Evolutionary conservation across 2,113 vertebrate genomes (phyloP).

Genomic region (Rhinopithecus roxellana): DNA sequence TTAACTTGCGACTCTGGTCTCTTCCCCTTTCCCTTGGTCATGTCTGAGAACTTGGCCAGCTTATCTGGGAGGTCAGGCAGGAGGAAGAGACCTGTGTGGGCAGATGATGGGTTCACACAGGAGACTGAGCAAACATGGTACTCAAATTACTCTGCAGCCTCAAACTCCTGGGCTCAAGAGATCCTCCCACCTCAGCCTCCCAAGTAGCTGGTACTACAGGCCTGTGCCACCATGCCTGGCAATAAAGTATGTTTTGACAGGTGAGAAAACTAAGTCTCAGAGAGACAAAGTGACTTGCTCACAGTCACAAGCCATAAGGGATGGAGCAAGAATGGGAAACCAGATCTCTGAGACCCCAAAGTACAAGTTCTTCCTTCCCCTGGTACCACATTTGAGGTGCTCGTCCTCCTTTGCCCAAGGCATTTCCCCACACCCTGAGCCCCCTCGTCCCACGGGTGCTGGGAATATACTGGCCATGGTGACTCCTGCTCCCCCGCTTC

Average conservation of each 20-base stretch:
- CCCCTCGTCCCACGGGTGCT: rapidly evolving
- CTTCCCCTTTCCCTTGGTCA: background rate
- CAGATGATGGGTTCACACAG: background rate
- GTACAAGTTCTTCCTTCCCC: background rate
- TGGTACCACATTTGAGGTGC: background rate
- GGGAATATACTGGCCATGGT: rapidly evolving
- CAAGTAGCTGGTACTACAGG: background rate
- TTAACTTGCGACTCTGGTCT: background rate
- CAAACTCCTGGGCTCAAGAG: too few species aligned
- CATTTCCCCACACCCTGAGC: rapidly evolving
- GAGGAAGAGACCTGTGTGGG: background rate
- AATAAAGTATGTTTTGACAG: background rate
- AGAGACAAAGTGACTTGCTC: background rate
- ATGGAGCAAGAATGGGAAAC: background rate
- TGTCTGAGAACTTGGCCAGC: background rate
- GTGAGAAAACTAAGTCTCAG: background rate
- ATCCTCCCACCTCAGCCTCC: background rate
- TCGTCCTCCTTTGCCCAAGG: background rate
- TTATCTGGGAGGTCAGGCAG: background rate
- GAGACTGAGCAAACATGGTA: too few species aligned
- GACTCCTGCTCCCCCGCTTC: background rate
- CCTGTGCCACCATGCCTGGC: background rate
- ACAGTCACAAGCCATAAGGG: background rate
- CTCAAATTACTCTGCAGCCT: too few species aligned
- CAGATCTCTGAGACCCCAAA: background rate